Evolutionary conservation across 2,888 invertebrate genomes (phyloP), one percentile per base, ranked within the genome.

Genomic region (Gasteruption jaculator): DNA sequence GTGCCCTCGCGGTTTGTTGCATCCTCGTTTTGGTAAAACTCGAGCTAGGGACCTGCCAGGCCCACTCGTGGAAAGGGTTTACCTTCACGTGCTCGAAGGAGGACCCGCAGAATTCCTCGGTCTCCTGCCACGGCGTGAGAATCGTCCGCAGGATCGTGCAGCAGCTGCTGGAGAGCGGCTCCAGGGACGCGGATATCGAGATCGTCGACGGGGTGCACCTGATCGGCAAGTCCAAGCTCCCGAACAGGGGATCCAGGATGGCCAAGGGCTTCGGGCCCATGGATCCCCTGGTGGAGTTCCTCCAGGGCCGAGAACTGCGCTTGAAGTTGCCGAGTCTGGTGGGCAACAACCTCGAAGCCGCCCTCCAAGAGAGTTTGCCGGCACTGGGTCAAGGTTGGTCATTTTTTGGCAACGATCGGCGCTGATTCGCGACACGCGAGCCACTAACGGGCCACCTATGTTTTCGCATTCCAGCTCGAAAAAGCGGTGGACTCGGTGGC

Each of bases 241-340:
- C 71, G 65, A 52, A 74, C 61, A 67, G 81, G 63, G 63, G 65
- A 66, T 75, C 30, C 54, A 75, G 49, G 66, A 72, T 40, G 63
- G 71, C 62, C 21, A 57, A 62, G 44, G 56, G 53, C 18, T 32
- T 60, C 50, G 45, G 79, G 74, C 25, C 77, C 0, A 50, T 84
- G 39, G 80, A 76, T 5, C 71, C 78, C 7, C 71, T 86, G 56
- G 77, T 83, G 11, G 78, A 77, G 55, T 86, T 86, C 54, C 67
- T 88, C 3, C 78, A 82, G 58, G 82, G 77, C 2, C 84, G 86
- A 50, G 88, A 88, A 61, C 63, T 88, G 11, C 78, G 83, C 58
- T 81, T 88, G 43, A 83, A 80, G 57, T 68, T 88, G 38, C 80
- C 82, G 1, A 83, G 81, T 59, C 66, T 88, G 48, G 74, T 87